Conservation (phyloP, 2,797 vertebrate species). For the Gymnoscopelus microlampas region DNA sequence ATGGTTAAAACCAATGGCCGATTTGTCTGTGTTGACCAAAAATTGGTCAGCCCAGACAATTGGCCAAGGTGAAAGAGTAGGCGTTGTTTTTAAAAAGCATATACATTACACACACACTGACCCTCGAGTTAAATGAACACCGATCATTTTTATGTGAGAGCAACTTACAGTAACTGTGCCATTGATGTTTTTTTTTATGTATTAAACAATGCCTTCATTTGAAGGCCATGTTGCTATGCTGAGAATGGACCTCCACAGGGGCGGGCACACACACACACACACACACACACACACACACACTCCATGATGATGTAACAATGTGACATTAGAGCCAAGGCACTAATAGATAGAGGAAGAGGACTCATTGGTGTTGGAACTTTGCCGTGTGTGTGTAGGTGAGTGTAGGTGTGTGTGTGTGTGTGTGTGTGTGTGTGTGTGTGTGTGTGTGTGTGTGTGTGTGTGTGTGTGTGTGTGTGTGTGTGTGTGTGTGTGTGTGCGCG, state of each 20-base stretch:
- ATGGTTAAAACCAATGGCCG: too few relatives aligned
- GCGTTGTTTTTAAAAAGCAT: too few relatives aligned
- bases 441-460: neutral
- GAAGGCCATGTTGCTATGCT: neutral
- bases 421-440: conserved; percentile 2
- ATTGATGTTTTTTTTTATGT: too few relatives aligned
- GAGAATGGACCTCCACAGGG: neutral
- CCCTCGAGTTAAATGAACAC: too few relatives aligned
- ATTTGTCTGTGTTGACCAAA: too few relatives aligned
- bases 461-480: conserved; percentile 6
- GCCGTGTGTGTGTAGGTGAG: conserved; percentile 8
- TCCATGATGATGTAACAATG: conserved; percentile 33
- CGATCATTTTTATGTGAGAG: too few relatives aligned
- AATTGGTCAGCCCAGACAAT: too few relatives aligned
- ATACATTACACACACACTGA: too few relatives aligned
- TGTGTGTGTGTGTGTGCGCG: neutral
- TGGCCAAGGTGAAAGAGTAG: too few relatives aligned
- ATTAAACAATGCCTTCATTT: conserved; percentile 7
- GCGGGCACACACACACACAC: conserved; percentile 1
- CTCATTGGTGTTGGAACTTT: conserved; percentile 48
- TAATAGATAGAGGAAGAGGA: conserved; percentile 61
- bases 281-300: conserved; percentile 9
- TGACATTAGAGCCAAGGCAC: conserved; percentile 37
- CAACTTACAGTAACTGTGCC: too few relatives aligned
- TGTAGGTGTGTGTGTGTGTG: neutral